Percentiles rank a stretch among this genome's conserved stretches.
Evolutionary conservation across 2,113 vertebrate genomes (phyloP).

Genomic region (Mungos mungo): DNA sequence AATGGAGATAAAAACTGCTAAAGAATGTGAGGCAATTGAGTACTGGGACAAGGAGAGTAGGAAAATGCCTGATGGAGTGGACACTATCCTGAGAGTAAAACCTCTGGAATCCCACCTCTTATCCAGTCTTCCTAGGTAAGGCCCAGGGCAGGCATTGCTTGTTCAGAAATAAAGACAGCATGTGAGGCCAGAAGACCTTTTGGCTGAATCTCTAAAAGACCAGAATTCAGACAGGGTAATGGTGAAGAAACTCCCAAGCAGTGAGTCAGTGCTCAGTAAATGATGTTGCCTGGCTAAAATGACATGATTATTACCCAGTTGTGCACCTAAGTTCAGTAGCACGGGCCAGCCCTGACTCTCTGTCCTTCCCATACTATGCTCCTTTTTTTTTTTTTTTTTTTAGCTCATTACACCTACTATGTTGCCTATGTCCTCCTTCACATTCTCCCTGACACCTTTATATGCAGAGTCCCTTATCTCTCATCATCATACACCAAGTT

Average conservation of each 20-base stretch:
- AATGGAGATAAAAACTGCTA: background rate
- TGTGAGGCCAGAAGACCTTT: background rate
- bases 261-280: constrained; percentile 43
- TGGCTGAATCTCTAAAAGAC: background rate
- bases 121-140: constrained; percentile 13
- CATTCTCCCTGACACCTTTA: background rate
- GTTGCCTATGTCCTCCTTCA: background rate
- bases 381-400: background rate
- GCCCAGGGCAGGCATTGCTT: background rate
- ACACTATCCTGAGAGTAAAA: background rate
- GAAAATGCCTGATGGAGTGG: background rate
- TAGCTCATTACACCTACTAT: background rate
- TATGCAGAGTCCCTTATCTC: background rate
- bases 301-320: background rate
- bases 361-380: background rate
- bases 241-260: constrained; percentile 32
- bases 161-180: background rate
- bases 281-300: constrained; percentile 6
- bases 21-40: background rate
- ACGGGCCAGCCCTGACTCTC: background rate
- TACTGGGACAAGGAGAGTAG: background rate
- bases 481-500: background rate
- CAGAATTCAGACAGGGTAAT: constrained; percentile 17
- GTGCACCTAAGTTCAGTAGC: background rate
- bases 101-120: background rate